Evolutionary conservation across 1,140 invertebrate genomes (phyloP), one percentile per base, ranked within the genome.

Genomic region (Laupala kohalensis): DNA sequence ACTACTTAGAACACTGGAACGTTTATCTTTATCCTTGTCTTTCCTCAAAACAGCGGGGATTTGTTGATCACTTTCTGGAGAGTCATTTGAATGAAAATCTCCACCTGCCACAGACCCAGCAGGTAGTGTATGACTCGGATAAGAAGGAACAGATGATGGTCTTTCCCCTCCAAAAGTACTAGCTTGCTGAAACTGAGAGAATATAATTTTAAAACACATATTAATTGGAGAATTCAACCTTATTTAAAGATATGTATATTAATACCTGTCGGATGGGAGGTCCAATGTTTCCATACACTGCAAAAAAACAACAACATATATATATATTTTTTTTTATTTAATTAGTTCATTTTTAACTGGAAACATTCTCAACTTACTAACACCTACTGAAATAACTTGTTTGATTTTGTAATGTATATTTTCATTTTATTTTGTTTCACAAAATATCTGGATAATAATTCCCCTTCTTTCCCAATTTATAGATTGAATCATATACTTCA

Each of bases 31-130:
- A 4, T 80, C 80, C 70, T 82, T 82, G 4, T 81, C 78, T 72
- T 53, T 53, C 19, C 37, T 9, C 37, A 53, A 53, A 75, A 77
- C 30, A 78, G 76, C 28, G 75, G 76, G n/a, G 75, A 74, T 26
- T 78, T 82, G 68, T 27, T 82, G 81, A 69, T 83, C 81, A 70
- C 81, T 83, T 71, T 83, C 82, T 3, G 81, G 81, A n/a, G 81
- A 81, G 73, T 80, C 77, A 53, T 53, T 53, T 9, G 37, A 53
- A 19, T 13, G 37, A 19, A 53, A 53, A 37, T 72, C 65, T 2
- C 79, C 78, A 29, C 79, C 79, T 4, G 82, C 77, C 78, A 79
- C 24, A 77, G 74, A 2, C 78, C 75, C 13, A 80, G 80, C 37
- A 79, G 81, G n/a, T 13, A 53, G 37, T 0, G 37, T 53, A 77